Conservation (phyloP, 2,797 vertebrate genomes). For the Platyrinchus mystaceus region DNA sequence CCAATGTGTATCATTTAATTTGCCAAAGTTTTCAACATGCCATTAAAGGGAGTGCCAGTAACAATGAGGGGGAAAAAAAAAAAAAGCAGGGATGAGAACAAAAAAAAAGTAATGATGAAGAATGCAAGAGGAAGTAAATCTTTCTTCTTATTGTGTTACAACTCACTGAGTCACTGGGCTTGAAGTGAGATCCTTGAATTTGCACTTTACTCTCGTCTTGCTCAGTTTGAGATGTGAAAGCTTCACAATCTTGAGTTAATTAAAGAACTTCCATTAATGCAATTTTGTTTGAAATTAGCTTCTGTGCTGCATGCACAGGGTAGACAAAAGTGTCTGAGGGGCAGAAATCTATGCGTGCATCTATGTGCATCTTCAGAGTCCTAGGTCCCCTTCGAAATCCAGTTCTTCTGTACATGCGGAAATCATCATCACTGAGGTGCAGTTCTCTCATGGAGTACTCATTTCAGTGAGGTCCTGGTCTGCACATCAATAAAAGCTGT, state of each 20-base stretch:
- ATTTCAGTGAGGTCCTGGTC: neutral
- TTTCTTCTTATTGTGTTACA: neutral
- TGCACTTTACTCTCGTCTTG: neutral
- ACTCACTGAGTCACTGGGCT: neutral
- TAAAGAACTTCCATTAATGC: neutral
- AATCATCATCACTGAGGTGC: neutral
- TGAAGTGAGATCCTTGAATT: neutral
- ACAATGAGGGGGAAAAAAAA: neutral
- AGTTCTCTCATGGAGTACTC: neutral
- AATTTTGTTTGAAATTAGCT: neutral
- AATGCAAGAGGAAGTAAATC: neutral
- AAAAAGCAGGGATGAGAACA: neutral
- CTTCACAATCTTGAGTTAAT: neutral
- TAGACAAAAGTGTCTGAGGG: neutral
- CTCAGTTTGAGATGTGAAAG: neutral
- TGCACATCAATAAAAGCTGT: neutral
- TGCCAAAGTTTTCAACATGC: neutral
- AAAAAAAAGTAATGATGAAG: neutral
- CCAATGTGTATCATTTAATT: neutral
- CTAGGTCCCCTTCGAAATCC: neutral
- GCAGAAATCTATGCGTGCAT: neutral
- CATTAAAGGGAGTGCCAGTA: neutral
- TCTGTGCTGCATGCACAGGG: neutral
- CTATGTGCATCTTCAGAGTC: neutral
- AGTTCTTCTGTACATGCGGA: neutral